These are phyloP conservation scores for Mugil cephalus DNA, from an alignment of 2,113 vertebrate species.

Conservation along the genomic window DNA sequence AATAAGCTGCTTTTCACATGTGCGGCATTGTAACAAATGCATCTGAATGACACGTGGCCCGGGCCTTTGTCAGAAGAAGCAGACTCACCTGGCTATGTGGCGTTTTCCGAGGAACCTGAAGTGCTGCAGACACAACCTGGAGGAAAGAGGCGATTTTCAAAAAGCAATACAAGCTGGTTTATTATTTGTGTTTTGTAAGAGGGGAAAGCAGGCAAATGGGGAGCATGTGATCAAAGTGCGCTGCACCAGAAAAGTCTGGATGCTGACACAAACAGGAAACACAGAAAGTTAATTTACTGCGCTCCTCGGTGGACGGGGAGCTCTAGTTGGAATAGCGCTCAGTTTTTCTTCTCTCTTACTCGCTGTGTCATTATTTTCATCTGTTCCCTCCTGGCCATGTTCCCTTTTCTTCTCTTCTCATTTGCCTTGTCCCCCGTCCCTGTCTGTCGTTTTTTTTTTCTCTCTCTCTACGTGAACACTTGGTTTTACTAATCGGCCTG, in stretches of 20 bases:
- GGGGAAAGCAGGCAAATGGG: slow-evolving; percentile 1
- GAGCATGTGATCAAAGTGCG: slow-evolving; percentile 41
- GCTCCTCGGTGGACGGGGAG: slow-evolving; percentile 33
- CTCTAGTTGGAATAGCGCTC: slow-evolving; percentile 41
- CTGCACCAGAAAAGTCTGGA: slow-evolving; percentile 21
- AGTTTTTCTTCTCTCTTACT: slow-evolving; percentile 56
- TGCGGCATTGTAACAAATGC: slow-evolving; percentile 23
- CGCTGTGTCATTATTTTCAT: slow-evolving; percentile 58
- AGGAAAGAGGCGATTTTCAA: background rate
- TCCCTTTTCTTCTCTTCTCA: slow-evolving; percentile 34
- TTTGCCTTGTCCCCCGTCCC: slow-evolving; percentile 4
- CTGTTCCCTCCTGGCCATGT: slow-evolving; percentile 45
- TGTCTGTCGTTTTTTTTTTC: background rate
- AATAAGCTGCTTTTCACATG: slow-evolving; percentile 44
- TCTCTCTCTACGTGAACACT: background rate
- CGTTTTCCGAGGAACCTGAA: slow-evolving; percentile 97
- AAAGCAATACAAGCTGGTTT: slow-evolving; percentile 1
- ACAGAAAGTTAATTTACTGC: slow-evolving; percentile 58
- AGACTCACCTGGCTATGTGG: slow-evolving; percentile 94
- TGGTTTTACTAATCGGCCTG: background rate
- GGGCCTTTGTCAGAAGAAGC: background rate
- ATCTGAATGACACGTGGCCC: slow-evolving; percentile 20
- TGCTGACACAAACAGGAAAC: slow-evolving; percentile 61
- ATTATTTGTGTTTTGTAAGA: slow-evolving; percentile 20
- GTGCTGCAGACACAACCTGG: slow-evolving; percentile 97